Percentiles rank a stretch among this genome's conserved stretches.
Conservation (phyloP, 2,113 vertebrate species). For the Xerus inauris region DNA sequence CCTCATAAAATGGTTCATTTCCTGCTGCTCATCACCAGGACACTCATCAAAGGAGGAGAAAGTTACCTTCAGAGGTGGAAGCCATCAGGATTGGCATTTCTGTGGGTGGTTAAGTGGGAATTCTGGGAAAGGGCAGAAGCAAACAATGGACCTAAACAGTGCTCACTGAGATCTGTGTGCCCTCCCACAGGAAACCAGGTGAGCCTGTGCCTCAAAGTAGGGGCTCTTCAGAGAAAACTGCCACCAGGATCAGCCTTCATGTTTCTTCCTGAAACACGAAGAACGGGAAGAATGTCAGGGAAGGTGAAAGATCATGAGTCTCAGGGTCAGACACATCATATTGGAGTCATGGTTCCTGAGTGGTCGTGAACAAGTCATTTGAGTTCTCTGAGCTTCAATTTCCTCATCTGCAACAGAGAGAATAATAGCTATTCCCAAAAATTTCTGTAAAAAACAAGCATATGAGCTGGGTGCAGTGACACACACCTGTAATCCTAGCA, state of each 20-base stretch:
- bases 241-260: background rate
- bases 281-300: background rate
- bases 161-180: background rate
- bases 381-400: background rate
- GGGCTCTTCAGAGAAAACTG: background rate
- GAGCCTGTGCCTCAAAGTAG: background rate
- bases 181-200: background rate
- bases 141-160: background rate
- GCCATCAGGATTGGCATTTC: background rate
- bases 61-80: constrained; percentile 22
- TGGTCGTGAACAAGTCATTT: background rate
- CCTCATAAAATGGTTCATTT: constrained; percentile 69
- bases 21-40: constrained; percentile 51
- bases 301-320: background rate
- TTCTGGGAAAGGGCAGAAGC: constrained; percentile 45
- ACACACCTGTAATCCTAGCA: background rate
- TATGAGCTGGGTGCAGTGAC: background rate
- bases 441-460: background rate
- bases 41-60: background rate
- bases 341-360: background rate
- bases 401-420: background rate
- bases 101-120: background rate
- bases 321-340: background rate
- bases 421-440: background rate
- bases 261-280: background rate